These are phyloP conservation scores for Cyaniris semiargus DNA, from an alignment of 2,888 invertebrate species.

Conservation along the genomic window DNA sequence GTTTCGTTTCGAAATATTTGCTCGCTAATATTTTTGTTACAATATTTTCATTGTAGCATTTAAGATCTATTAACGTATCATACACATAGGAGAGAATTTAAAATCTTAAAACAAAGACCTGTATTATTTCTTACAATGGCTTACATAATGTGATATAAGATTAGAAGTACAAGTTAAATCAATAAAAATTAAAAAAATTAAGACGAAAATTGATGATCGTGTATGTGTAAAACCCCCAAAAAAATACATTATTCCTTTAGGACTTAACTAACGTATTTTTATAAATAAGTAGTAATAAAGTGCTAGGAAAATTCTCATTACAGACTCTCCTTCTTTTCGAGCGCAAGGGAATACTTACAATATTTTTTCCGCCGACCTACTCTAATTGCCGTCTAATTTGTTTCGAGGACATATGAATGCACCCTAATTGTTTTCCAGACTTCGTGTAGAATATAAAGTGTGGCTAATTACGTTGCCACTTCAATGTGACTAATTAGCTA, in stretches of 20 bases:
- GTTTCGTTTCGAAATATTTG: background rate
- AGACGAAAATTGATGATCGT: background rate
- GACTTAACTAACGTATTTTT: background rate
- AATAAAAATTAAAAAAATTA: too few relatives aligned
- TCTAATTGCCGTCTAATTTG: conserved; percentile 19
- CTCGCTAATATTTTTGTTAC: background rate
- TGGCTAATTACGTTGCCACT: conserved; percentile 10
- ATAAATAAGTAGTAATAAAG: background rate
- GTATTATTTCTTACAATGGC: too few relatives aligned
- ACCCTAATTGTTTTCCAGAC: conserved; percentile 24
- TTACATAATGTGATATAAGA: too few relatives aligned
- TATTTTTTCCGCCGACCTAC: conserved; percentile 12
- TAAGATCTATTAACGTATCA: too few relatives aligned
- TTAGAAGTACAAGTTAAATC: too few relatives aligned
- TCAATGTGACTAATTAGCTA: conserved; percentile 15
- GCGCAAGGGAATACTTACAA: conserved; percentile 7
- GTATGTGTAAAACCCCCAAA: too few relatives aligned
- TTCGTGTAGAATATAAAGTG: conserved; percentile 20
- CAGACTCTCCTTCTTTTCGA: background rate
- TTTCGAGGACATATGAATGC: conserved; percentile 22
- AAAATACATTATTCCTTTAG: too few relatives aligned
- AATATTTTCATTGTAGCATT: background rate
- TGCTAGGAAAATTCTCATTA: background rate
- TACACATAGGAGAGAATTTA: too few relatives aligned
- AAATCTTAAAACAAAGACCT: too few relatives aligned